phyloP scores from a whole-genome alignment of 1,140 invertebrate species.

The Drosophila sechellia region DNA sequence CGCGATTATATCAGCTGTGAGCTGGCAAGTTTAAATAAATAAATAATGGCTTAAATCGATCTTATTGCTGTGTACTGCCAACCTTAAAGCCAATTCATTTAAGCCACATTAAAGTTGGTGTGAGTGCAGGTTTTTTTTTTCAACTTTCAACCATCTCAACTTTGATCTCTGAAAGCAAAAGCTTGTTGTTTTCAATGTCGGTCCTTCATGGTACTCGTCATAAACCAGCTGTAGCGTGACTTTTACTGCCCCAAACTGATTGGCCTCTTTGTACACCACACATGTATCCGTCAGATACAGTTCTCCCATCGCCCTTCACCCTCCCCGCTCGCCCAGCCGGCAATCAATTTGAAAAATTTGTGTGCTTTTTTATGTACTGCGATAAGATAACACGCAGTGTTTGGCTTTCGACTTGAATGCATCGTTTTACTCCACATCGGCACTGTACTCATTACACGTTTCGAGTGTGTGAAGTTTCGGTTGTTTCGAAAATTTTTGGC shows the following conservation, averaged over 20 bases:
- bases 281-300: constrained; percentile 18
- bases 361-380: constrained; percentile 23
- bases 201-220: constrained; percentile 10
- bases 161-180: constrained; percentile 23
- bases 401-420: constrained; percentile 18
- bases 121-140: not conserved
- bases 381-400: constrained; percentile 46
- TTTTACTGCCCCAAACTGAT: constrained; percentile 43
- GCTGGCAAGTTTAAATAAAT: too few relatives aligned
- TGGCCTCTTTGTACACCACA: constrained; percentile 22
- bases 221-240: constrained; percentile 45
- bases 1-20: not conserved
- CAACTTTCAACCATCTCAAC: constrained; percentile 2
- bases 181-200: constrained; percentile 33
- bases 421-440: constrained; percentile 8
- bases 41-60: too few relatives aligned
- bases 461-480: constrained; percentile 14
- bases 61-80: not conserved
- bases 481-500: constrained; percentile 30
- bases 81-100: not conserved
- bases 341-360: constrained; percentile 61
- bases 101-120: not conserved
- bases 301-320: too few relatives aligned
- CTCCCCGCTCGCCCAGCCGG: not conserved
- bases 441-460: constrained; percentile 14